Percentiles rank a stretch among this genome's conserved stretches.
Conservation (phyloP, 2,888 invertebrate species). For the Oegoconia quadripuncta region DNA sequence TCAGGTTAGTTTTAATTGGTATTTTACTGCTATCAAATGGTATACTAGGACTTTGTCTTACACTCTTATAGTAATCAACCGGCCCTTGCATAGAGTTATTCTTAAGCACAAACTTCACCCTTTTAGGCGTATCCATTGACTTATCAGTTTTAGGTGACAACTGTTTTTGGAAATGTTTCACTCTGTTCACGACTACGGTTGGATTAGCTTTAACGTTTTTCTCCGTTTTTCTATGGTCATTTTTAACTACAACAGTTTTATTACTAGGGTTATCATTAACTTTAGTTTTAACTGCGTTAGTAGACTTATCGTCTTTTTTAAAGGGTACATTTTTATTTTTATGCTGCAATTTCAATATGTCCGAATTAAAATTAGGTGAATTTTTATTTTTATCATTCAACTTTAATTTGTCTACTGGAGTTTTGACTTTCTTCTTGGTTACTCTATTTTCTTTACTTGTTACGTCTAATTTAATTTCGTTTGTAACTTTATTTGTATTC, state of each 20-base stretch:
- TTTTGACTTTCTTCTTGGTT: slow-evolving; percentile 8
- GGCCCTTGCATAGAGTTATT: slow-evolving; percentile 85
- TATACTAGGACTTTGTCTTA: slow-evolving; percentile 84
- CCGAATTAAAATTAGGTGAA: no score
- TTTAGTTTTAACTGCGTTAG: slow-evolving; percentile 29
- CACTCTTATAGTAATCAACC: slow-evolving; percentile 84
- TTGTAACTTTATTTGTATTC: slow-evolving; percentile 3
- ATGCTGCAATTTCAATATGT: no score
- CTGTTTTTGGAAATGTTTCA: slow-evolving; percentile 48
- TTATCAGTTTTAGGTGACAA: slow-evolving; percentile 17
- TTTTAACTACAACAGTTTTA: slow-evolving; percentile 31
- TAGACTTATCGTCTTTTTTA: no score
- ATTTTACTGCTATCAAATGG: slow-evolving; percentile 85
- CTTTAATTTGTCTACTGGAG: not conserved
- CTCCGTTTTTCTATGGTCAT: slow-evolving; percentile 41
- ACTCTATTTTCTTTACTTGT: slow-evolving; percentile 4
- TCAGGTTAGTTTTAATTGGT: slow-evolving; percentile 86
- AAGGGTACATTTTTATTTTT: slow-evolving; percentile 14
- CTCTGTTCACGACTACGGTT: slow-evolving; percentile 41
- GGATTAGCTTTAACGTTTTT: slow-evolving; percentile 12
- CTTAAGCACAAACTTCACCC: slow-evolving; percentile 85
- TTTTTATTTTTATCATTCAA: slow-evolving; percentile 15
- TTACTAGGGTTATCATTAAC: slow-evolving; percentile 17
- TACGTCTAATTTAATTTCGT: not conserved
- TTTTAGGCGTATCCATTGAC: slow-evolving; percentile 70